Evolutionary conservation across 2,113 vertebrate genomes (phyloP), one percentile per base, ranked within the genome.

Genomic region (Pipa parva): DNA sequence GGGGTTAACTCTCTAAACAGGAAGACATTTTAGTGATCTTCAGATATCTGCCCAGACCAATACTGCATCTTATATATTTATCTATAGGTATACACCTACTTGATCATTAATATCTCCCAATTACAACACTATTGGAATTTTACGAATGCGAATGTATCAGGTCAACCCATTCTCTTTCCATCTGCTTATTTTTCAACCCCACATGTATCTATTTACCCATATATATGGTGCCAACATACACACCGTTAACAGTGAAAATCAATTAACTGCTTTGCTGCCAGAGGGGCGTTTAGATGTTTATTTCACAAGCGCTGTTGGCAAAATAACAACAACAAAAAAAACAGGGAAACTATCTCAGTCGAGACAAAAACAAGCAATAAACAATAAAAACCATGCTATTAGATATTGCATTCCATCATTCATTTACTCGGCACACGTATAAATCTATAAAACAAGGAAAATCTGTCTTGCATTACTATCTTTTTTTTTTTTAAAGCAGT

Each of bases 401-500:
- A 18, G 13, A 20, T 55, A 27, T 3, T 21, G 33, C 28, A 20
- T 20, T 27, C 36, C 36, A 28, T 21, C 51, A 21, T 51, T 57
- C 55, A 33, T 39, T 68, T 18, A 21, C 31, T 27, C 17, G 17
- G 24, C 21, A 49, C 17, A 36, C 50, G 51, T 59, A 50, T 26
- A 17, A 20, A 36, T 27, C 24, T 21, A 26, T 21, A 25, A 39
- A 39, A 45, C 9, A 20, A 37, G 31, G 58, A 58, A 58, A 66
- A 66, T 66, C 26, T 29, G 6, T 51, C 27, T 24, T 13, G 22
- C 7, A 24, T 63, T 21, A 48, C 25, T 57, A 57, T 59, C 15
- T 57, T 58, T 15, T 58, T 54, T 66, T 33, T 33, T 60, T 69
- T 60, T 9, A 48, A 52, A 51, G 39, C 36, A 45, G 58, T 61